Evolutionary conservation across 2,113 vertebrate species (phyloP).

Genomic region (Hippocampus guttulatus): DNA sequence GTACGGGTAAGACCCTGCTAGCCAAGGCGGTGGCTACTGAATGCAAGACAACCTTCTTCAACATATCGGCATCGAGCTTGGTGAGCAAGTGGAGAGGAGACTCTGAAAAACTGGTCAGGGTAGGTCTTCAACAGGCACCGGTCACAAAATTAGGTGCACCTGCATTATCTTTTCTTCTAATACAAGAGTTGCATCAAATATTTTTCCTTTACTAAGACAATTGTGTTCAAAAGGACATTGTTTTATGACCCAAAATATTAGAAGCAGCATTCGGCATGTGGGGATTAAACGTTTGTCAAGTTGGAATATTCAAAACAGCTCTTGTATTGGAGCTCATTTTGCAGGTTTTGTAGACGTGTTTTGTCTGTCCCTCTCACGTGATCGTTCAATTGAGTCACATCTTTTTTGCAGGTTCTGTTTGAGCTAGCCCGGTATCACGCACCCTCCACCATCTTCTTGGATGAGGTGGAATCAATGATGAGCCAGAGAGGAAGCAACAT

Average conservation of each 20-base stretch:
- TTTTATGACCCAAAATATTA: too few species aligned
- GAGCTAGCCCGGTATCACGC: constrained; percentile 93
- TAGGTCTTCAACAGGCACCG: constrained; percentile 46
- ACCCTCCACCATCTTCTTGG: constrained; percentile 96
- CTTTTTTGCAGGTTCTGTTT: constrained; percentile 83
- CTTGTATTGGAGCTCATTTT: too few species aligned
- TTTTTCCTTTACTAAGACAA: not conserved
- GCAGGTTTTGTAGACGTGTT: too few species aligned
- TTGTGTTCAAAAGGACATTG: not conserved
- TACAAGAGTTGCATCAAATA: not conserved
- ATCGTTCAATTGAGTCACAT: not conserved
- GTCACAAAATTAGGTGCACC: not conserved
- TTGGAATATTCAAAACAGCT: too few species aligned
- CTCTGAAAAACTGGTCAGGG: constrained; percentile 94
- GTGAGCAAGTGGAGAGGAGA: constrained; percentile 98
- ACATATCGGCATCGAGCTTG: constrained; percentile 95
- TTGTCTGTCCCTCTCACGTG: too few species aligned
- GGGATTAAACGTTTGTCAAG: too few species aligned
- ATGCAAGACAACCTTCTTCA: constrained; percentile 95
- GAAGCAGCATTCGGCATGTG: too few species aligned
- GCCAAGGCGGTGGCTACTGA: constrained; percentile 97
- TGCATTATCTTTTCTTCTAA: not conserved
- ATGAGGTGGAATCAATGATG: constrained; percentile 97
- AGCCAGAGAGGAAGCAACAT: constrained; percentile 82
- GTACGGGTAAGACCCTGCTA: constrained; percentile 92